Evolutionary conservation across 35 echinoderm and acorn worm genomes (phyloP), one percentile per base, ranked within the genome.

Genomic region (Acanthaster planci): DNA sequence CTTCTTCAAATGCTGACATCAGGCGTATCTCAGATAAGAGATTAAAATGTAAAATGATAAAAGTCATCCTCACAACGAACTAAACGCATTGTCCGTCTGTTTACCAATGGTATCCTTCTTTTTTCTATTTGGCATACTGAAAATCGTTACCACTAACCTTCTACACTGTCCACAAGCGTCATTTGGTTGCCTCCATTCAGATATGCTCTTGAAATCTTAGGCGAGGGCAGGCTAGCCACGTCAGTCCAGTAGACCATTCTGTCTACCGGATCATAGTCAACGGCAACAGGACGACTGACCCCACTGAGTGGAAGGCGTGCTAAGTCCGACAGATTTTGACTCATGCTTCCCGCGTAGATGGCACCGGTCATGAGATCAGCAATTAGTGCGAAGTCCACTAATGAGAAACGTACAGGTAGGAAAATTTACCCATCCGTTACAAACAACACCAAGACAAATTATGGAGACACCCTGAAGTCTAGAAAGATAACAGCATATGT

Each of bases 211-310:
- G 64, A 72, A 29, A 72, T 72, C 1, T 26, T 72, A 31, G 64
- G 26, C 2, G 29, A 1, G 1, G 64, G 64, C 29, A 0, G 26
- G 30, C 26, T 72, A 14, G 8, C 0, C 1, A 35, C 30, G 29
- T 72, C 64, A 7, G 26, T 30, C 64, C 64, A 72, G 64, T 72
- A 72, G 21, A 72, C 64, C 64, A 72, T 72, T 72, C 30, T 21
- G 22, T 72, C 64, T 26, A 21, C 19, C 10, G 64, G 64, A 26
- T 72, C 64, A 7, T 36, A 72, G 64, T 72, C 64, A 72, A 72
- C 64, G 34, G 30, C 2, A 26, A 72, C 64, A n/a, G 64, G 64
- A 15, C 34, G 26, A 4, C 2, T 8, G 26, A 72, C 26, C 29
- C 64, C 64, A 2, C 30, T 35, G 29, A 72, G 23, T 27, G 64